Percentiles rank a stretch among this genome's conserved stretches.
Conservation (phyloP, 2,888 invertebrate genomes). For the Morpho deidamia region DNA sequence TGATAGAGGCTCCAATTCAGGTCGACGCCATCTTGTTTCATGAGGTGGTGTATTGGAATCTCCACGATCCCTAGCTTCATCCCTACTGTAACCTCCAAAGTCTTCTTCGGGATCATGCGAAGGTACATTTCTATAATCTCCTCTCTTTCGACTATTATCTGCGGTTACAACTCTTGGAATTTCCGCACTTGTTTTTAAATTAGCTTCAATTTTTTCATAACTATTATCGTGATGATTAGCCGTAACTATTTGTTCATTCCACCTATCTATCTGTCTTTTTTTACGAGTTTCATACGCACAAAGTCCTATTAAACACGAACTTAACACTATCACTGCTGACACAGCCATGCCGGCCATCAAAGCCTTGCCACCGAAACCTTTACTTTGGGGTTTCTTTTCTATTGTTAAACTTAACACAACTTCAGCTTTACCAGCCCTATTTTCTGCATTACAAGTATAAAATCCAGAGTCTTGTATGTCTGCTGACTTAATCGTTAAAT, state of each 20-base stretch:
- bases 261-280: conserved; percentile 74
- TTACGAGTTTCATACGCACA: conserved; percentile 82
- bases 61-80: conserved; percentile 41
- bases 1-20: conserved; percentile 45
- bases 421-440: conserved; percentile 87
- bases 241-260: conserved; percentile 72
- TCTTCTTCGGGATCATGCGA: conserved; percentile 84
- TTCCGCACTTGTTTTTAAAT: conserved; percentile 66
- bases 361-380: conserved; percentile 76
- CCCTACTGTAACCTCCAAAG: conserved; percentile 57
- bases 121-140: conserved; percentile 85
- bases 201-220: conserved; percentile 89
- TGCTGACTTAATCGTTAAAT: conserved; percentile 84
- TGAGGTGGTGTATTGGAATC: conserved; percentile 50
- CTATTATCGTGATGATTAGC: conserved; percentile 78
- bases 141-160: conserved; percentile 76
- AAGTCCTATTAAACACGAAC: conserved; percentile 82
- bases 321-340: conserved; percentile 82
- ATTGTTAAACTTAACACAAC: conserved; percentile 85
- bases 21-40: conserved; percentile 49
- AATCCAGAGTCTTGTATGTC: conserved; percentile 87
- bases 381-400: conserved; percentile 80
- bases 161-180: conserved; percentile 48
- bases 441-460: conserved; percentile 88
- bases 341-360: conserved; percentile 84